Conservation (phyloP, 1,140 invertebrate genomes). For the Zaprionus ornatus region DNA sequence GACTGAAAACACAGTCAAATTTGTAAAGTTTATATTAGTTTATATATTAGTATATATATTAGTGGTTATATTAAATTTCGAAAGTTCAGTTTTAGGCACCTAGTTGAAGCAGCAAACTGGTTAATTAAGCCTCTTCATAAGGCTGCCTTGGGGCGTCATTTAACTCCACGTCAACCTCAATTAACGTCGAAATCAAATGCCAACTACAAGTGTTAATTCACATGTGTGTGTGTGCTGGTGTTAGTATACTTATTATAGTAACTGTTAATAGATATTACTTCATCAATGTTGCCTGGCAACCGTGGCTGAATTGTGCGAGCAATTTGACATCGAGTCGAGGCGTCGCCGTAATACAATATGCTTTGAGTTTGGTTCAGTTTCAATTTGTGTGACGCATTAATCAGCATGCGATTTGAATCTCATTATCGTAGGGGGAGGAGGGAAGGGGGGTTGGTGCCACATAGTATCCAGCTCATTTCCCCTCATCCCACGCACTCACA, state of each 20-base stretch:
- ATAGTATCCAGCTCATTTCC: background rate
- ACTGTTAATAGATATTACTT: slow-evolving; percentile 8
- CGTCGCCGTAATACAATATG: slow-evolving; percentile 17
- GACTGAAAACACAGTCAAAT: background rate
- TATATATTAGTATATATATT: background rate
- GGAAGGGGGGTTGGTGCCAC: too few relatives aligned
- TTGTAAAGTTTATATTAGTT: background rate
- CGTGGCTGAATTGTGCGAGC: background rate
- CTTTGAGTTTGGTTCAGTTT: slow-evolving; percentile 55
- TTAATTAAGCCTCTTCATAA: background rate
- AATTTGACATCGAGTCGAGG: slow-evolving; percentile 1
- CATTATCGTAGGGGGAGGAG: slow-evolving; percentile 59
- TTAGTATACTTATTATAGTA: background rate
- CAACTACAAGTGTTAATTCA: background rate
- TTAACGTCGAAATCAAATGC: background rate
- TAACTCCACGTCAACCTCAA: background rate
- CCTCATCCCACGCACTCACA: slow-evolving; percentile 2
- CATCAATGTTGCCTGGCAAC: slow-evolving; percentile 8
- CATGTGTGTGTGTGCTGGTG: background rate
- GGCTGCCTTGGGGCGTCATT: background rate
- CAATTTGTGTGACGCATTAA: slow-evolving; percentile 73
- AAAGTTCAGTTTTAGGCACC: background rate
- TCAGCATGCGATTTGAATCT: slow-evolving; percentile 76
- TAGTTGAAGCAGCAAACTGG: fast-evolving
- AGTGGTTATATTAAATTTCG: background rate